phyloP scores from a whole-genome alignment of 2,797 vertebrate genomes.

The Rhodeus uyekii region DNA sequence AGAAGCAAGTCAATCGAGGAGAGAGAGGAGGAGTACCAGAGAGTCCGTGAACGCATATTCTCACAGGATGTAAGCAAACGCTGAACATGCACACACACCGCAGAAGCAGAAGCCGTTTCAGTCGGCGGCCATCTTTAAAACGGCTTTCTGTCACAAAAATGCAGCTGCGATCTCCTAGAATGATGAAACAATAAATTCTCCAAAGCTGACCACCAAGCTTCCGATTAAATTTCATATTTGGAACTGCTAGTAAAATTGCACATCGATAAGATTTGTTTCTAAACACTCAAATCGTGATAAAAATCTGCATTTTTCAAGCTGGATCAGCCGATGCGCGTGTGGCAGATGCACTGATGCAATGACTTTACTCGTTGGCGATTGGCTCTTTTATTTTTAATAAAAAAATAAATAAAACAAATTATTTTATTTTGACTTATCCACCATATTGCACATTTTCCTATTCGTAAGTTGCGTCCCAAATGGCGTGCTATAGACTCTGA shows the following conservation, averaged over 20 bases:
- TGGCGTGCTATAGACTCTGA: too few relatives aligned
- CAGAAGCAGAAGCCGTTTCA: background rate
- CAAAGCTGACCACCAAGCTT: background rate
- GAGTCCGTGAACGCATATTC: slow-evolving; percentile 93
- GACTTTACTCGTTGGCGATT: background rate
- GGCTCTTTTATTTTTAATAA: too few relatives aligned
- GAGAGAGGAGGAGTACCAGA: slow-evolving; percentile 95
- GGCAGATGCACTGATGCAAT: too few relatives aligned
- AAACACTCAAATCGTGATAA: background rate
- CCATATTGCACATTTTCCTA: background rate
- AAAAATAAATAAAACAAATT: too few relatives aligned
- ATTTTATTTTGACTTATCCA: too few relatives aligned
- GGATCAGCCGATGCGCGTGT: background rate
- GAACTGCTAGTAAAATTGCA: background rate
- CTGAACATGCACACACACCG: background rate
- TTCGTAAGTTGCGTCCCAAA: too few relatives aligned
- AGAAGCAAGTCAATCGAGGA: slow-evolving; percentile 96
- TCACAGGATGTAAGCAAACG: slow-evolving; percentile 87
- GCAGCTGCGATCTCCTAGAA: background rate
- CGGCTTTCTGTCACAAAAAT: background rate
- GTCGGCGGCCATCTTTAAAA: background rate
- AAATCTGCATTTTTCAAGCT: background rate
- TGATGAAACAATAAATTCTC: background rate
- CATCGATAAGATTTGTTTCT: background rate
- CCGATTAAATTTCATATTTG: background rate